Evolutionary conservation across 2,113 vertebrate genomes (phyloP), one percentile per base, ranked within the genome.

Genomic region (Periophthalmus modestus): DNA sequence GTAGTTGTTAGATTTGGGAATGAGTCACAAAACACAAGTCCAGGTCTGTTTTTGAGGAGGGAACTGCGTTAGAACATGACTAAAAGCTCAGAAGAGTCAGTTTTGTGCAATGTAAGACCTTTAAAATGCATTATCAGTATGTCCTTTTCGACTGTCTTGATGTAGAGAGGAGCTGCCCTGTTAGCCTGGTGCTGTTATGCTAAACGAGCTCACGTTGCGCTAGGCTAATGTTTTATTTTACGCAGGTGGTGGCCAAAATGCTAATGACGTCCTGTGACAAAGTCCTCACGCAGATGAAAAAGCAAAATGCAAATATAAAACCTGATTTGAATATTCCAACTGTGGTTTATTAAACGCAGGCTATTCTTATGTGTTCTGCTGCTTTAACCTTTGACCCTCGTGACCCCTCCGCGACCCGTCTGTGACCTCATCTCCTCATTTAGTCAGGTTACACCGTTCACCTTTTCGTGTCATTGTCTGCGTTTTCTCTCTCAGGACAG

Each of bases 301-400:
- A 62, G 59, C 18, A 14, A 62, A 62, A 62, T 62, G 24, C 59
- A 62, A 62, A 62, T 62, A 5, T 7, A 33, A 62, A 62, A 34
- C 23, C 14, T 7, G 16, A 19, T 34, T 34, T 62, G 28, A 33
- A 36, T 62, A 62, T 10, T 16, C 24, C 24, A 18, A 62, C 24
- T 62, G 59, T 34, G 59, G 14, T 28, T 34, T 34, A 62, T 62
- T 28, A 62, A 59, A 59, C 21, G 7, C 59, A 62, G 34, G 59
- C 28, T 62, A 33, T 62, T 62, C 24, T 34, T 34, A 28, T 62
- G 14, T 62, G 24, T 34, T 33, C 59, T 34, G 24, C 15, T 18
- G 57, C 23, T 23, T 28, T 59, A 28, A 59, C 57, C 57, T 28
- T 34, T 62, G 28, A 34, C 59, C 59, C 28, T 15, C 23, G 1